These are phyloP conservation scores for Euschistus heros DNA, from an alignment of 1,140 invertebrate genomes.

Conservation along the genomic window DNA sequence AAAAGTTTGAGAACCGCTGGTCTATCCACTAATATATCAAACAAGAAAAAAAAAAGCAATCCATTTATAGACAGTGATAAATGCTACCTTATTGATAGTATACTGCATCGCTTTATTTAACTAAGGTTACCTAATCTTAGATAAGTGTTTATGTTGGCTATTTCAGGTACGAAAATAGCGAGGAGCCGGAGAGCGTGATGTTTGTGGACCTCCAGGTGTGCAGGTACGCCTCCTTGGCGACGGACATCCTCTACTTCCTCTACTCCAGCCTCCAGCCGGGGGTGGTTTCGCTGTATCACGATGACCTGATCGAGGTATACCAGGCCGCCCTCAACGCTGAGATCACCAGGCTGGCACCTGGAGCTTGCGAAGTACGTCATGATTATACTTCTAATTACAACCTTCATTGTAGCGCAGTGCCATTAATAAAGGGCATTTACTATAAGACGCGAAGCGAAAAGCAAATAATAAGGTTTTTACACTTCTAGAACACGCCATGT, in stretches of 20 bases:
- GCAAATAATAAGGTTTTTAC: no score
- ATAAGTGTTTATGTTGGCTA: not conserved
- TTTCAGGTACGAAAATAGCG: conserved; percentile 27
- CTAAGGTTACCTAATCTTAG: no score
- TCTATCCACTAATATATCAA: no score
- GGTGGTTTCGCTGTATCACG: conserved; percentile 38
- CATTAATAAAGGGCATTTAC: no score
- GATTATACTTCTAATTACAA: not conserved
- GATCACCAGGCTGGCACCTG: conserved; percentile 17
- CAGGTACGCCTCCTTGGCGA: conserved; percentile 34
- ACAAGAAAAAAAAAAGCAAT: no score
- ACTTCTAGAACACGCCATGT: no score
- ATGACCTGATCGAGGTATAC: conserved; percentile 43
- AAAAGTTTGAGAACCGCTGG: no score
- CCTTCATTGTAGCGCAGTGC: no score
- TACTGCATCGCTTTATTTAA: no score
- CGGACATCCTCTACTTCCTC: conserved; percentile 37
- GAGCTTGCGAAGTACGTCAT: not conserved
- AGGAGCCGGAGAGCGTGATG: conserved; percentile 30
- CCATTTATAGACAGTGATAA: no score
- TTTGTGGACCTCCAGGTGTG: conserved; percentile 39
- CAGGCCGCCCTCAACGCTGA: conserved; percentile 37
- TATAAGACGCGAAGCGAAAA: no score
- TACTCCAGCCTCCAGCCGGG: conserved; percentile 39
- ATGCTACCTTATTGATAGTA: no score